Evolutionary conservation across 2,797 vertebrate genomes (phyloP).

Genomic region (Acipenser ruthenus): DNA sequence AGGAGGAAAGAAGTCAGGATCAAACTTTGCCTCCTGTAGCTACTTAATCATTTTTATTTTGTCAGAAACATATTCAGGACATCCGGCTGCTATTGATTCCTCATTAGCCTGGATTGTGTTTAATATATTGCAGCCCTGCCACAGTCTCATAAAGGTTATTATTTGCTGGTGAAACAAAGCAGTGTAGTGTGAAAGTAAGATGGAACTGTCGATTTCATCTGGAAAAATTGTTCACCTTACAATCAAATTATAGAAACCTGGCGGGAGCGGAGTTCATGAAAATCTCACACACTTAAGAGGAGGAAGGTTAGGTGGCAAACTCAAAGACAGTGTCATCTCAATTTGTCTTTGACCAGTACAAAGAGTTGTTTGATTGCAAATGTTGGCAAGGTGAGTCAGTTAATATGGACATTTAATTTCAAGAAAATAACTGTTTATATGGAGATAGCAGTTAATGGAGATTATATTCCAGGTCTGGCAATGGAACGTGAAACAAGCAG

Average conservation of each 20-base stretch:
- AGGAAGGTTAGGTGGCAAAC: too few relatives aligned
- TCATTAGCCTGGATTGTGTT: constrained; percentile 10
- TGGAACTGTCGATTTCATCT: constrained; percentile 6
- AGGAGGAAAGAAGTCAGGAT: background rate
- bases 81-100: constrained; percentile 7
- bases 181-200: background rate
- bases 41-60: constrained; percentile 5
- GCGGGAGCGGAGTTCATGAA: background rate
- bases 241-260: too few relatives aligned
- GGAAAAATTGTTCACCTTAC: background rate
- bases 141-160: constrained; percentile 6
- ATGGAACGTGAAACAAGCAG: too few relatives aligned
- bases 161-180: background rate
- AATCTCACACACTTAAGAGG: too few relatives aligned
- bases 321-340: too few relatives aligned
- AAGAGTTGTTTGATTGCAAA: too few relatives aligned
- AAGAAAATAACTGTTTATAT: too few relatives aligned
- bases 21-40: background rate
- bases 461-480: too few relatives aligned
- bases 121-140: constrained; percentile 5
- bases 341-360: too few relatives aligned
- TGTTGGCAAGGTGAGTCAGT: too few relatives aligned
- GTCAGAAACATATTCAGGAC: background rate
- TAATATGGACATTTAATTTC: too few relatives aligned
- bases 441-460: too few relatives aligned